Conservation (phyloP, 2,113 vertebrate species). For the Greenwoodochromis staneri region DNA sequence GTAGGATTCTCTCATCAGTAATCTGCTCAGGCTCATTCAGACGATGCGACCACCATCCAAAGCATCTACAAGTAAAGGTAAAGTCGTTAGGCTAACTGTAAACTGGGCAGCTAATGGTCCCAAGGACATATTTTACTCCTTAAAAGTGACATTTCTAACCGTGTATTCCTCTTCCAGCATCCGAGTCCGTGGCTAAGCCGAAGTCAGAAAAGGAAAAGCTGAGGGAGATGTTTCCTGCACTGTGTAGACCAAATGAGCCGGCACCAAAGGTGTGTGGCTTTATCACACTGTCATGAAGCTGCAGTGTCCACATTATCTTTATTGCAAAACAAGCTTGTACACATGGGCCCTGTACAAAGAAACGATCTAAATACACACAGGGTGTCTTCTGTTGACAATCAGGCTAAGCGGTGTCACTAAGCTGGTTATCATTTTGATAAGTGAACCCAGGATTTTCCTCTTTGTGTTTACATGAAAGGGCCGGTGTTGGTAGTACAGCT, state of each 20-base stretch:
- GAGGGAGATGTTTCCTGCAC: slow-evolving; percentile 89
- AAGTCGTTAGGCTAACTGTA: background rate
- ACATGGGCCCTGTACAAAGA: rapidly evolving
- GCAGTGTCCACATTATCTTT: background rate
- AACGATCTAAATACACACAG: background rate
- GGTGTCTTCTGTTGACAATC: rapidly evolving
- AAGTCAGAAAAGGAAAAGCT: slow-evolving; percentile 85
- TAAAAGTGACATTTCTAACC: background rate
- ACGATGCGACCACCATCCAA: slow-evolving; percentile 90
- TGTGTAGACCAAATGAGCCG: slow-evolving; percentile 87
- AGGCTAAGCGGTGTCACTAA: rapidly evolving
- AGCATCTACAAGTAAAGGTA: slow-evolving; percentile 79
- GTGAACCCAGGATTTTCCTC: background rate
- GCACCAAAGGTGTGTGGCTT: slow-evolving; percentile 71
- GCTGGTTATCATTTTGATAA: background rate
- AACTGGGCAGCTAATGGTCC: background rate
- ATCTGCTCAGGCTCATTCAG: slow-evolving; percentile 92
- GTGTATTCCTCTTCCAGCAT: background rate
- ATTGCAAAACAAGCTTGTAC: background rate
- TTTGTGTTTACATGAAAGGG: too few species aligned
- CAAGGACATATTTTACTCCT: rapidly evolving
- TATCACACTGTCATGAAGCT: background rate
- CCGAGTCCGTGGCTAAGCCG: slow-evolving; percentile 68
- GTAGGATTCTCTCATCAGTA: slow-evolving; percentile 91
- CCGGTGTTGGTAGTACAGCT: rapidly evolving